Evolutionary conservation across 2,888 invertebrate genomes (phyloP), one percentile per base, ranked within the genome.

Genomic region (Chouioia cunea): DNA sequence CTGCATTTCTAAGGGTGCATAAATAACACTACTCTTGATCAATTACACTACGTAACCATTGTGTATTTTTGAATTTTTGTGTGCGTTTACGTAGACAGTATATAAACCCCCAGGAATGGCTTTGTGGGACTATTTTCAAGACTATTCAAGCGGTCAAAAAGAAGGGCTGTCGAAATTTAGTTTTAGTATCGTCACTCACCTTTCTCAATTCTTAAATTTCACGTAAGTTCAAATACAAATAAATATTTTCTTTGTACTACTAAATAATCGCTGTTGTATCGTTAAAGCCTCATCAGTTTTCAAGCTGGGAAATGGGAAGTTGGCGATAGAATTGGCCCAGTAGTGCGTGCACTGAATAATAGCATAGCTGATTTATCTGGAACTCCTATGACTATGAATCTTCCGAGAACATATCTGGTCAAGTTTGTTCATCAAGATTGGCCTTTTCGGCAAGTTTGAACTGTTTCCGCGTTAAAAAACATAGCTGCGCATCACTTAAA

Each of bases 171-270:
- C 57, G 4, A 69, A 58, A 52, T 69, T 71, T 57, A 64, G 54
- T 16, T 77, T 73, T 57, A 64, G 67, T 6, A 44, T 75, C 4
- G 12, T 73, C 10, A 63, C 70, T 6, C 76, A 76, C 59, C 56
- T 76, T 2, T 59, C 73, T 10, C 75, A 77, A 22, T 66, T 78
- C 8, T 77, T 73, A 50, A 78, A 78, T 72, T 77, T 78, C 44
- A 74, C 75, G 78, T 78, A 52, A 75, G 76, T 56, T 22, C 8
- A 54, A 10, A 14, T 1, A 36, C 6, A 36, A 36, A 36, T 10
- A 1, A 36, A 3, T 36, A 36, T 1, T 36, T 36, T 6, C 10
- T 36, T 36, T 6, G 6, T 4, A 36, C 36, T 36, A 36, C 12
- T 2, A 1, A 36, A 36, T 36, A 36, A 36, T 36, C 12, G 36